Conservation (phyloP, 2,113 vertebrate species). For the Bubo scandiacus region DNA sequence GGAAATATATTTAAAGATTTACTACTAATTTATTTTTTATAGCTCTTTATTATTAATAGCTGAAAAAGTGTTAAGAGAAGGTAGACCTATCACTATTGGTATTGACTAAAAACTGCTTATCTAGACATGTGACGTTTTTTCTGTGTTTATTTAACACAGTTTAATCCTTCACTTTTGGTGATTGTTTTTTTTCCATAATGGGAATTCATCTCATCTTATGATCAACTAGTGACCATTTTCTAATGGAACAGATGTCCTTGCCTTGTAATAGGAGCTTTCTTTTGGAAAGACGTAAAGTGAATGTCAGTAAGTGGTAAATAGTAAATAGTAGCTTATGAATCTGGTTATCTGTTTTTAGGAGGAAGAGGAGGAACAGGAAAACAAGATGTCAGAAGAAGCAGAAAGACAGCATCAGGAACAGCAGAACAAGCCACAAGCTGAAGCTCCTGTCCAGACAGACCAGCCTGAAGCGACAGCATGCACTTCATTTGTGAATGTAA, state of each 20-base stretch:
- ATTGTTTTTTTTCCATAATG: neutral
- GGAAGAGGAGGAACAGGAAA: constrained; percentile 89
- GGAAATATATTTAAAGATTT: neutral
- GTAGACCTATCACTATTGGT: neutral
- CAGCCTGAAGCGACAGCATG: constrained; percentile 68
- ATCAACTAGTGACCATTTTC: neutral
- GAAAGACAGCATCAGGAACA: constrained; percentile 81
- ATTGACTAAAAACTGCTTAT: neutral
- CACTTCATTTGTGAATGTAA: constrained; percentile 74
- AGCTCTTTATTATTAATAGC: neutral
- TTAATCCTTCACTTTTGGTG: neutral
- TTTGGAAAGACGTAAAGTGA: neutral
- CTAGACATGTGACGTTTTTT: neutral
- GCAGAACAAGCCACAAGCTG: constrained; percentile 67
- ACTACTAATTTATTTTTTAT: neutral
- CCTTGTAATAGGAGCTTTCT: neutral
- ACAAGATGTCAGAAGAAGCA: constrained; percentile 87
- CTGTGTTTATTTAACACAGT: neutral
- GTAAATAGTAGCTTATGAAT: neutral
- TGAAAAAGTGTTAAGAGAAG: neutral
- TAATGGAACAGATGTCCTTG: neutral
- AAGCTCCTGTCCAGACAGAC: constrained; percentile 63
- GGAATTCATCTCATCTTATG: neutral
- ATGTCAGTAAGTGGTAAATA: neutral
- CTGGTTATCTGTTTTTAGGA: constrained; percentile 69